Percentiles rank a stretch among this genome's conserved stretches.
These are phyloP conservation scores for Cataglyphis rosenhaueri DNA, from an alignment of 2,888 invertebrate genomes.

Conservation along the genomic window DNA sequence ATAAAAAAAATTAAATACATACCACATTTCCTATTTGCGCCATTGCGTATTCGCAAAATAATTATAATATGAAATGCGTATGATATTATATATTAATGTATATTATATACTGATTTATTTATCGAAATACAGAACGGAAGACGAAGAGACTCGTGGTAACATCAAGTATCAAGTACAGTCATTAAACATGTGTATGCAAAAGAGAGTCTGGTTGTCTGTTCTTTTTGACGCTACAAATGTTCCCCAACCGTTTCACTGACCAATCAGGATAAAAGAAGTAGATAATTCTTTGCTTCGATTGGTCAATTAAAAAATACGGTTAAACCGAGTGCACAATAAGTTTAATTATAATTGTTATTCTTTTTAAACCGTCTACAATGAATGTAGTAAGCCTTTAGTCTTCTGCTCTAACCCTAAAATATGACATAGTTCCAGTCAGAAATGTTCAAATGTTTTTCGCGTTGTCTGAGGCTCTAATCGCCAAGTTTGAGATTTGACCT, in stretches of 20 bases:
- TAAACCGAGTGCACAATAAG: no score
- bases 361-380: no score
- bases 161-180: neutral
- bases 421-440: no score
- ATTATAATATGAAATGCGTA: neutral
- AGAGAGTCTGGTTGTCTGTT: neutral
- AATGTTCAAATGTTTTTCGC: no score
- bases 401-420: no score
- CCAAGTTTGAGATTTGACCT: no score
- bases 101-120: neutral
- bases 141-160: neutral
- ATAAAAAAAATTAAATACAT: constrained; percentile 55
- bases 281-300: no score
- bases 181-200: neutral
- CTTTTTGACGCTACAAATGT: neutral
- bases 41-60: constrained; percentile 66
- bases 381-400: no score
- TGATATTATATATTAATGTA: neutral
- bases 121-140: neutral
- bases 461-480: no score
- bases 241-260: neutral
- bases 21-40: constrained; percentile 79
- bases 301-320: no score
- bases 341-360: no score
- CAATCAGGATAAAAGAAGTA: no score